Evolutionary conservation across 2,888 invertebrate species (phyloP).

Genomic region (Gnatocerus cornutus): DNA sequence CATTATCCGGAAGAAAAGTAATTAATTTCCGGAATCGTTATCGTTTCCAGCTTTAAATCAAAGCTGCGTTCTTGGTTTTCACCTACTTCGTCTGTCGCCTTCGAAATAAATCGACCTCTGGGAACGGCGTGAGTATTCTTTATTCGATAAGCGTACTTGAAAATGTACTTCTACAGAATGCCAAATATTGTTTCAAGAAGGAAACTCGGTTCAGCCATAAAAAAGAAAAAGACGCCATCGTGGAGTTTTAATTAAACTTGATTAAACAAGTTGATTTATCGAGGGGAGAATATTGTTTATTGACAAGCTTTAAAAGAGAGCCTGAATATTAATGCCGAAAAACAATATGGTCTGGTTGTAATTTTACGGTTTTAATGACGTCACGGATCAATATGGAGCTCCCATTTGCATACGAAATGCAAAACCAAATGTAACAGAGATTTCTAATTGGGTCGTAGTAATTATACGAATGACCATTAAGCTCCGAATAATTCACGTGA

Average conservation of each 20-base stretch:
- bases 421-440: constrained; percentile 25
- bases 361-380: constrained; percentile 3
- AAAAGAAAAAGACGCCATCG: constrained; percentile 7
- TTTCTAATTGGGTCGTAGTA: constrained; percentile 21
- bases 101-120: constrained; percentile 58
- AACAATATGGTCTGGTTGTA: neutral
- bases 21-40: constrained; percentile 56
- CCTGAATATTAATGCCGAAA: too few relatives aligned
- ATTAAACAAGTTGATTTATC: constrained; percentile 29
- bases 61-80: constrained; percentile 57
- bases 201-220: constrained; percentile 11
- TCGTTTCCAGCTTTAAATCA: constrained; percentile 57
- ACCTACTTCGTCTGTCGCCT: constrained; percentile 59
- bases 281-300: too few relatives aligned
- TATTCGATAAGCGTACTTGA: constrained; percentile 52
- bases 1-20: constrained; percentile 54
- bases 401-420: constrained; percentile 21
- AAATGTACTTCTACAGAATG: constrained; percentile 52
- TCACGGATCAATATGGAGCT: constrained; percentile 22
- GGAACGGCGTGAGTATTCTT: constrained; percentile 50
- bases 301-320: too few relatives aligned
- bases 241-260: constrained; percentile 33
- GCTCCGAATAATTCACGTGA: constrained; percentile 3
- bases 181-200: constrained; percentile 54
- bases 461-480: constrained; percentile 25